Conservation (phyloP, 2,888 invertebrate species). For the Glyphotaelius pellucidus region DNA sequence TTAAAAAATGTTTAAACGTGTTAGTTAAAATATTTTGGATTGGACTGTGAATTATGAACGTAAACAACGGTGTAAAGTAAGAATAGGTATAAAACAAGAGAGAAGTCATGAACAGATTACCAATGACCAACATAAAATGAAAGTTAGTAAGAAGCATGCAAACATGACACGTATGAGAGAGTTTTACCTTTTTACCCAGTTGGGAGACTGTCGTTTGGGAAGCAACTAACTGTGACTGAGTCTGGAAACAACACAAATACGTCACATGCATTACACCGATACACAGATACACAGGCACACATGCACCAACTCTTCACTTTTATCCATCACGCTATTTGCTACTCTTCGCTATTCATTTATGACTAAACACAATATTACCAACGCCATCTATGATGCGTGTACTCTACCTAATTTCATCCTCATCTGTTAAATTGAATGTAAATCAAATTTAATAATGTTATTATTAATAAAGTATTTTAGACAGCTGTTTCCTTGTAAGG, state of each 20-base stretch:
- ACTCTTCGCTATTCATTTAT: background rate
- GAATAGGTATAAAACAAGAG: background rate
- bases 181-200: slow-evolving; percentile 64
- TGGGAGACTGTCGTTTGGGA: slow-evolving; percentile 64
- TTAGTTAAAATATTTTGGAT: background rate
- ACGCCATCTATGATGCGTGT: background rate
- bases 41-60: background rate
- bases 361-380: background rate
- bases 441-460: too few relatives aligned
- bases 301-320: slow-evolving; percentile 15
- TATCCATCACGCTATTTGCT: background rate
- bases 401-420: too few relatives aligned
- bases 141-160: slow-evolving; percentile 35
- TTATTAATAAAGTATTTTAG: too few relatives aligned
- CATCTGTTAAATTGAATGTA: too few relatives aligned
- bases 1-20: background rate
- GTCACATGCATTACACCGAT: slow-evolving; percentile 59
- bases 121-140: background rate
- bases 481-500: too few relatives aligned
- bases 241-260: slow-evolving; percentile 65
- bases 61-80: background rate
- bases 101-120: background rate
- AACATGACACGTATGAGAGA: slow-evolving; percentile 24
- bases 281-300: slow-evolving; percentile 32
- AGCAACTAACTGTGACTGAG: slow-evolving; percentile 64